These are phyloP conservation scores for Sebastes kiyomatsui DNA, from an alignment of 2,797 vertebrate genomes.

Conservation along the genomic window DNA sequence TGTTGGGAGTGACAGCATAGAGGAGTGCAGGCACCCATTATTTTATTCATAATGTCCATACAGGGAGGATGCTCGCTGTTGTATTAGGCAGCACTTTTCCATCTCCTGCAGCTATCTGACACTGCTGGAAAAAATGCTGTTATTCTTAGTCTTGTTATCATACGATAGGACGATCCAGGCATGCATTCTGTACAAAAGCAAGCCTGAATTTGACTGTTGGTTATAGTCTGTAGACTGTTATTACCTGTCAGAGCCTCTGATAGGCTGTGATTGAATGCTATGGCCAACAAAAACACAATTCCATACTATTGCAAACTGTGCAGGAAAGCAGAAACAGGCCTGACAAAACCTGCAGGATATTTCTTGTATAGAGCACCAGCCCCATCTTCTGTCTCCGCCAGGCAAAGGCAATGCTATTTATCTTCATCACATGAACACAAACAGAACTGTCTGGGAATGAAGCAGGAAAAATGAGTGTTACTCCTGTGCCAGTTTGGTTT, in stretches of 20 bases:
- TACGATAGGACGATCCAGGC: not conserved
- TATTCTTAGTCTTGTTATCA: slow-evolving; percentile 28
- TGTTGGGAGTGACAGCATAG: slow-evolving; percentile 14
- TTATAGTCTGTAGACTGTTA: slow-evolving; percentile 9
- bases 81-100: slow-evolving; percentile 28
- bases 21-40: slow-evolving; percentile 31
- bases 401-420: slow-evolving; percentile 46
- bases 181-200: not conserved
- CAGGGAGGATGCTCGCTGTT: slow-evolving; percentile 13
- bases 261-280: slow-evolving; percentile 32
- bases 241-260: slow-evolving; percentile 30
- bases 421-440: slow-evolving; percentile 45
- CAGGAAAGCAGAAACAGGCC: not conserved
- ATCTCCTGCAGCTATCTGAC: slow-evolving; percentile 44
- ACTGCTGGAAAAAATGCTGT: slow-evolving; percentile 8
- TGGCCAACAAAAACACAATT: not conserved
- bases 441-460: slow-evolving; percentile 19
- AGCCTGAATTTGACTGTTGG: slow-evolving; percentile 3
- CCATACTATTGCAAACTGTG: not conserved
- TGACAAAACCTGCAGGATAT: not conserved
- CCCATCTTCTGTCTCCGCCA: slow-evolving; percentile 65
- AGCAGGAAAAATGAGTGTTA: slow-evolving; percentile 37
- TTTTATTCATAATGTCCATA: slow-evolving; percentile 55
- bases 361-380: slow-evolving; percentile 55
- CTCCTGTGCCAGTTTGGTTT: slow-evolving; percentile 34